Conservation (phyloP, 2,797 vertebrate species). For the Threskiornis aethiopicus region DNA sequence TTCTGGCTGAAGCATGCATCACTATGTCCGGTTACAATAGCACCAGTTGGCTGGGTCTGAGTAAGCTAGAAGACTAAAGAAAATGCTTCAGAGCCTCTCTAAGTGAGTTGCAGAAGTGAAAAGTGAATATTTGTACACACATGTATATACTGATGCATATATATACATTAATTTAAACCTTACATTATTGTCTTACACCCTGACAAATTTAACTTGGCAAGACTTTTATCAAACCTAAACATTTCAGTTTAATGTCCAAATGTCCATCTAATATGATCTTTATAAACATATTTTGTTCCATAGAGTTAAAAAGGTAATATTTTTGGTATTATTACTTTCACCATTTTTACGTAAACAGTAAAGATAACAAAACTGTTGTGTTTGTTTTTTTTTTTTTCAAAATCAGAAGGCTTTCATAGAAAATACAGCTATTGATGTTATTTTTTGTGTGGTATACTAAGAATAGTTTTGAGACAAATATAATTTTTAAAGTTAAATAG, state of each 20-base stretch:
- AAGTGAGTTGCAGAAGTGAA: neutral
- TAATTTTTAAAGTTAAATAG: neutral
- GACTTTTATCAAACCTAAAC: neutral
- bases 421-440: neutral
- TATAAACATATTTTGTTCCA: neutral
- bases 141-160: neutral
- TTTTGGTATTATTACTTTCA: neutral
- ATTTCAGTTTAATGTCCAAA: neutral
- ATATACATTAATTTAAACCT: neutral
- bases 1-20: neutral
- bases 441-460: neutral
- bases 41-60: fast-evolving
- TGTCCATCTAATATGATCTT: neutral
- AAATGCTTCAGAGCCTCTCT: neutral
- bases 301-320: neutral
- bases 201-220: neutral
- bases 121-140: neutral
- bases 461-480: neutral
- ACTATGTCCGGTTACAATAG: neutral
- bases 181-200: neutral
- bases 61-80: neutral
- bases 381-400: no score
- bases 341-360: neutral
- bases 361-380: neutral
- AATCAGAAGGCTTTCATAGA: neutral